Base-by-base conservation (phyloP, 1,140 invertebrate genomes). In the Cheumatopsyche charites region DNA sequence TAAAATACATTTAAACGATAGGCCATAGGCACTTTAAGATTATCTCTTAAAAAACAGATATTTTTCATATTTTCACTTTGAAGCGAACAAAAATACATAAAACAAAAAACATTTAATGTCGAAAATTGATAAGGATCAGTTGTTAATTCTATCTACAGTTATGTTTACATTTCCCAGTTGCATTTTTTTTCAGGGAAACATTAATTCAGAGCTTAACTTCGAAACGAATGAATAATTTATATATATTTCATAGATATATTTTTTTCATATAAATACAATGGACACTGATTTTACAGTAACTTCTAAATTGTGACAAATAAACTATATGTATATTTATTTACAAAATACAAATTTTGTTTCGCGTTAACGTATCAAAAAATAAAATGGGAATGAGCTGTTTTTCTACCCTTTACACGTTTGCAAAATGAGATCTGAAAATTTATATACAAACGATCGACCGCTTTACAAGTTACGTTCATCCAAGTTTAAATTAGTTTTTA, bases 281-380 rank as follows among this genome's bases (percentile, higher is more conserved):
- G 63, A 66, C 63, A 66, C 23, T 66, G 63, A 66, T 66, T 66
- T 45, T 47, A 47, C 23, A 66, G 42, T 63, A 63, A 42, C 47
- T 66, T 47, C 63, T 66, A 66, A 58, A 23, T 45, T 66, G 41
- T 66, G 41, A 66, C 42, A 66, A 66, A 66, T 66, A 66, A 66
- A 47, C 63, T 66, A 58, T 21, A 58, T 23, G 9, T 58, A 58
- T 52, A 52, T 19, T 26, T 58, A 66, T 66, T 66, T 66, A 66
- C 42, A 66, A 36, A 36, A 26, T 65, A 65, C 62, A 43, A 62
- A 25, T 29, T 62, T 62, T 29, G 58, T 29, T 62, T 25, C 29
- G 9, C 62, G 23, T 13, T 63, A 42, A 42, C 19, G 29, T 9
- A n/a, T 42, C 19, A 15, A 63, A 63, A 63, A 58, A 58, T 25